Percentiles rank a stretch among this genome's conserved stretches.
These are phyloP conservation scores for Bovichtus variegatus DNA, from an alignment of 2,797 vertebrate genomes.

Conservation along the genomic window DNA sequence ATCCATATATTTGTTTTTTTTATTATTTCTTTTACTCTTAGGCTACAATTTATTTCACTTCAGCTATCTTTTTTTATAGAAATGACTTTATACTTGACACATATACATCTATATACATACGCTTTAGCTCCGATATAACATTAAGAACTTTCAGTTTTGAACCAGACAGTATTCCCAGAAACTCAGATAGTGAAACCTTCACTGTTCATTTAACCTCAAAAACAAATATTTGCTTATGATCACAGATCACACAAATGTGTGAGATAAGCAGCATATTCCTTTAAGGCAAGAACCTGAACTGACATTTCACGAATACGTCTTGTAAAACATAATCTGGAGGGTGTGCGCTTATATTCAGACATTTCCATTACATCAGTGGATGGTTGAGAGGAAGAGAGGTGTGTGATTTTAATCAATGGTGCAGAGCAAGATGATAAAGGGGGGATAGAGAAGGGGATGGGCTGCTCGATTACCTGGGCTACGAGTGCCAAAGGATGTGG, in stretches of 20 bases:
- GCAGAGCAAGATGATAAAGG: constrained; percentile 23
- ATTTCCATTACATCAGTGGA: constrained; percentile 18
- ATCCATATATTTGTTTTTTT: not conserved
- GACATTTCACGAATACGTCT: not conserved
- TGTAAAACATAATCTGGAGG: constrained; percentile 3
- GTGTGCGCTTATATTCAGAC: not conserved
- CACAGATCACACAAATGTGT: not conserved
- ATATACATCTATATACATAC: not conserved
- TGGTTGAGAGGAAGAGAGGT: constrained; percentile 1
- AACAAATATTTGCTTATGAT: not conserved
- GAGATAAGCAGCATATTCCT: not conserved
- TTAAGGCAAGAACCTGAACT: not conserved
- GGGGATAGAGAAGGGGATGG: not conserved
- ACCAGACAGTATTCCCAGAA: not conserved
- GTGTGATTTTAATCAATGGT: constrained; percentile 57
- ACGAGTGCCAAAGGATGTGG: constrained; percentile 51
- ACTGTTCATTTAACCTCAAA: not conserved
- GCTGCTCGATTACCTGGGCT: constrained; percentile 68
- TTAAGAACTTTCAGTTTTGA: not conserved
- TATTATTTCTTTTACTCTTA: not conserved
- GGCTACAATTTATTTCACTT: not conserved
- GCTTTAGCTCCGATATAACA: not conserved
- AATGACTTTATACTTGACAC: not conserved
- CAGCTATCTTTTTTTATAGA: not conserved
- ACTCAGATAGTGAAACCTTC: not conserved